Evolutionary conservation across 2,113 vertebrate species (phyloP).

Genomic region (Forbesichthys agassizii): DNA sequence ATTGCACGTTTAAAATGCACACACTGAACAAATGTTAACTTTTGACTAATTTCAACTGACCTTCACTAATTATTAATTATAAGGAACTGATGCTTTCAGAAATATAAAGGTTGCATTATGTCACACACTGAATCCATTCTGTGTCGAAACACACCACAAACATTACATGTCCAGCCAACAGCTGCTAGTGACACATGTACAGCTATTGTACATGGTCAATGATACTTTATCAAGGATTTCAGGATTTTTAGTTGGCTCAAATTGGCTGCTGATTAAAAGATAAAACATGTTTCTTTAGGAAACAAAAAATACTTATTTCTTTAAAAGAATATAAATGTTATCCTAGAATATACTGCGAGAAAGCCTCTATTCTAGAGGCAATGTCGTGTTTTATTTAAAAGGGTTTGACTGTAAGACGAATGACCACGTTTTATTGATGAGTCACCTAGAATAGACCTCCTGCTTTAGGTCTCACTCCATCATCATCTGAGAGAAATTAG

Average conservation of each 20-base stretch:
- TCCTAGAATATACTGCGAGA: background rate
- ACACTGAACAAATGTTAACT: too few species aligned
- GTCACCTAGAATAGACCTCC: constrained; percentile 42
- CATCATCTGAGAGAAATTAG: constrained; percentile 82
- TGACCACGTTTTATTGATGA: constrained; percentile 52
- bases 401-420: constrained; percentile 8
- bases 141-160: too few species aligned
- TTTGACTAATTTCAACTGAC: too few species aligned
- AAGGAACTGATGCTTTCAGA: too few species aligned
- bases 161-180: too few species aligned
- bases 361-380: constrained; percentile 5
- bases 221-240: background rate
- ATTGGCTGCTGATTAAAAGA: background rate
- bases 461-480: constrained; percentile 41
- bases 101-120: too few species aligned
- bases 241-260: background rate
- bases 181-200: too few species aligned
- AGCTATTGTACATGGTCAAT: background rate
- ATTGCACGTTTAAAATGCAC: too few species aligned
- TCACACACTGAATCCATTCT: too few species aligned
- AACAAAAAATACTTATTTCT: background rate
- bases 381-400: constrained; percentile 9
- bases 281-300: background rate
- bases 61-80: too few species aligned
- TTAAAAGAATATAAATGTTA: background rate